Base-by-base conservation (phyloP, 2,797 vertebrate genomes). In the Acridotheres tristis region DNA sequence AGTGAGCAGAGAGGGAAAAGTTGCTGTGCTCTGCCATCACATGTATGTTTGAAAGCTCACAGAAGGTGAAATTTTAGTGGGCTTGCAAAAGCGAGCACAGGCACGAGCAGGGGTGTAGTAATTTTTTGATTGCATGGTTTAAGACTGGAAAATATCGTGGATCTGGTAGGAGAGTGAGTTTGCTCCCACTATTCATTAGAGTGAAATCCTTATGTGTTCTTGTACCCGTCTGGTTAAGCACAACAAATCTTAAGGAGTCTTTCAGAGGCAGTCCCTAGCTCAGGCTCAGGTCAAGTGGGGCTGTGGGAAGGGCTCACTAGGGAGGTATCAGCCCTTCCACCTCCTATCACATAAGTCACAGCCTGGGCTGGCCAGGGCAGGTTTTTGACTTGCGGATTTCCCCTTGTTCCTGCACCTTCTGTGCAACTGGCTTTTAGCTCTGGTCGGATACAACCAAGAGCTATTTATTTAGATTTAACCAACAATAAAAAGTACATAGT, bases 391-490 rank as follows among this genome's bases (percentile, higher is more conserved):
- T 58, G 36, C 23, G 42, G 50, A 20, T 88, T 92, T 38, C 10
- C 54, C 20, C 11, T 83, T 38, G 3, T 62, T 72, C 55, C 55
- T 69, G 29, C 34, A 30, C 34, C 16, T 62, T 54, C n/a, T 27
- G 11, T 48, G 53, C 74, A 78, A 27, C 30, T 63, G 36, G 8
- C 94, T 67, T 34, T 88, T 81, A 61, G 59, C 80, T 96, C 84
- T 65, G 71, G 43, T 74, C 40, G 66, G 55, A 15, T 75, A 42
- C 17, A 76, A 80, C 80, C 86, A 82, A 69, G 61, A 91, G 63
- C 81, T 94, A 53, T 65, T 94, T 95, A 87, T 94, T 96, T 95
- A 93, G 85, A 94, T 94, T 91, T 94, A 93, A 92, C 89, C 93
- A 95, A 95, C 93, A 89, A 21, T 96, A 94, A 94, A 96, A 96